Conservation (phyloP, 2,113 vertebrate species). For the Silurus asotus region DNA sequence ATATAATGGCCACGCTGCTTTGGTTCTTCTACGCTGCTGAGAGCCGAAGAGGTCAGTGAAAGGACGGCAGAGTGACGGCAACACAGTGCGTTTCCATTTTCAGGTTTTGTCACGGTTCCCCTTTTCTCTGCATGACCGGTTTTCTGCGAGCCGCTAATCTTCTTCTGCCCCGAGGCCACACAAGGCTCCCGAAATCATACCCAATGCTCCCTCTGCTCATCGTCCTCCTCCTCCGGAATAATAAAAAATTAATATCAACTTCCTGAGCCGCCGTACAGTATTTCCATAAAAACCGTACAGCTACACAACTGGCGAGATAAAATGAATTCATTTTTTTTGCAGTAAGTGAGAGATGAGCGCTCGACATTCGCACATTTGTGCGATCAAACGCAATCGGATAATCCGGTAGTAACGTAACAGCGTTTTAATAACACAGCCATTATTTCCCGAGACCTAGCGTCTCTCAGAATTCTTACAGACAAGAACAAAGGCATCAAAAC, state of each 20-base stretch:
- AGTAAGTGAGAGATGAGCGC: not conserved
- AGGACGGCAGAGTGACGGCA: conserved; percentile 41
- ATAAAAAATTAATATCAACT: not conserved
- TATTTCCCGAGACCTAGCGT: not conserved
- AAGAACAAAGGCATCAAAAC: conserved; percentile 20
- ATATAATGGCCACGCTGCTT: conserved; percentile 32
- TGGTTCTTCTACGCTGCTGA: not conserved
- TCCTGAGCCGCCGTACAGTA: not conserved
- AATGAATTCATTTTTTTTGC: conserved; percentile 8
- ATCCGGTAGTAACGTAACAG: not conserved
- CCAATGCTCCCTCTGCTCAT: conserved; percentile 1
- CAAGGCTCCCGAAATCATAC: conserved; percentile 51
- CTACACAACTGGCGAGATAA: too few species aligned
- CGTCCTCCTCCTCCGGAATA: not conserved
- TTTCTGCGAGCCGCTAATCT: conserved; percentile 46
- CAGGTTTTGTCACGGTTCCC: conserved; percentile 49
- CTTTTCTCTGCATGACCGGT: conserved; percentile 49
- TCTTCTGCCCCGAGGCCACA: conserved; percentile 46
- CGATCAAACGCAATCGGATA: not conserved
- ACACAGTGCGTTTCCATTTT: conserved; percentile 44
- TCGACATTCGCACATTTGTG: not conserved
- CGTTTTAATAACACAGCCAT: conserved; percentile 24
- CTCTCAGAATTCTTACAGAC: not conserved
- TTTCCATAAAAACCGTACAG: not conserved
- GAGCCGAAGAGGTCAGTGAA: conserved; percentile 42